Evolutionary conservation across 2,797 vertebrate species (phyloP).

Genomic region (Rallus crepitans): DNA sequence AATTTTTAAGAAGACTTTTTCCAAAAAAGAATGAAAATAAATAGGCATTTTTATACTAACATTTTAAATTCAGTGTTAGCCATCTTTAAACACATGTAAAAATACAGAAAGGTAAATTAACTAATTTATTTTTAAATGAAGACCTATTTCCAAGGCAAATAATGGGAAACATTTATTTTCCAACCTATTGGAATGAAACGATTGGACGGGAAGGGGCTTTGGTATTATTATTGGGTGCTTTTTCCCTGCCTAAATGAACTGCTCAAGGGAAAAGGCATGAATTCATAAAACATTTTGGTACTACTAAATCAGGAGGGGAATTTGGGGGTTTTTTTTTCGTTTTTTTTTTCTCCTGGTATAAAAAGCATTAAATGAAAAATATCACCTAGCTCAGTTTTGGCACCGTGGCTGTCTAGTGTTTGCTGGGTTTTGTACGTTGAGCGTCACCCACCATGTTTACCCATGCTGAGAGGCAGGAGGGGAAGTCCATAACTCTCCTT

Average conservation of each 20-base stretch:
- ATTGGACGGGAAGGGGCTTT: conserved; percentile 39
- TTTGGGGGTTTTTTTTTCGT: too few species aligned
- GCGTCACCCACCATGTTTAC: not conserved
- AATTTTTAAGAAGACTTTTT: not conserved
- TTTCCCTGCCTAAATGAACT: conserved; percentile 39
- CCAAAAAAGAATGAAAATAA: conserved; percentile 12
- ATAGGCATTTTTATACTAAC: not conserved
- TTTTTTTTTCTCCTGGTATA: not conserved
- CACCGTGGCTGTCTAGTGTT: accelerated
- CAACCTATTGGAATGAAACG: conserved; percentile 17
- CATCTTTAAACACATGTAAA: conserved; percentile 49
- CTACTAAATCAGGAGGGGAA: conserved; percentile 2
- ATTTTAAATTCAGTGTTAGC: not conserved
- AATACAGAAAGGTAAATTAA: conserved; percentile 60
- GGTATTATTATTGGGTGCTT: conserved; percentile 67
- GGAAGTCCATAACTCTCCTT: not conserved
- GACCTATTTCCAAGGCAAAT: conserved; percentile 62
- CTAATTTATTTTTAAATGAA: conserved; percentile 65
- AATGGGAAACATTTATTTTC: conserved; percentile 65
- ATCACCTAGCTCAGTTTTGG: not conserved
- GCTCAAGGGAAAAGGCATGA: conserved; percentile 35
- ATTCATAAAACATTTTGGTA: conserved; percentile 24
- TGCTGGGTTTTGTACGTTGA: not conserved
- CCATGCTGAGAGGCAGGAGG: not conserved
- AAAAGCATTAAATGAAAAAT: conserved; percentile 19